Conservation (phyloP, 2,888 invertebrate species). For the Mycogona germanica region DNA sequence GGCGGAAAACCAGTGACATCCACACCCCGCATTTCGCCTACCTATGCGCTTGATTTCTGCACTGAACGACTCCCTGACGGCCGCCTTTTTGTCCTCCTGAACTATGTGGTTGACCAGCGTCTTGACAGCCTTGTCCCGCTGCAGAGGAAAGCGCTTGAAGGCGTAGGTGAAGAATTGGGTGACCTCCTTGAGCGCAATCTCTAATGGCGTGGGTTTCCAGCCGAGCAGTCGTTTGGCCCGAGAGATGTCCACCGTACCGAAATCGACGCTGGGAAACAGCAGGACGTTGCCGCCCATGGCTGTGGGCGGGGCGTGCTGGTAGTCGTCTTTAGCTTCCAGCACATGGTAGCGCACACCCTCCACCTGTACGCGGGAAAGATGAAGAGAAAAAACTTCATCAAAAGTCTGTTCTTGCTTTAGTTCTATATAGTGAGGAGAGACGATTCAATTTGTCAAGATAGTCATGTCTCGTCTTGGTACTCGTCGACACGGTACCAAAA, state of each 20-base stretch:
- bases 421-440: too few relatives aligned
- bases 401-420: too few relatives aligned
- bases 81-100: constrained; percentile 5
- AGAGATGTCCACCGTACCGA: constrained; percentile 33
- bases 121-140: constrained; percentile 26
- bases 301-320: constrained; percentile 15
- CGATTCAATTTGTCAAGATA: too few relatives aligned
- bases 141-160: constrained; percentile 26
- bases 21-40: too few relatives aligned
- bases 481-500: too few relatives aligned
- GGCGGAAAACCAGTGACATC: too few relatives aligned
- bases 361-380: too few relatives aligned
- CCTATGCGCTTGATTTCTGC: background rate
- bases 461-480: too few relatives aligned
- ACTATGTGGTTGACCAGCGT: constrained; percentile 8
- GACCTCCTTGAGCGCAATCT: constrained; percentile 30
- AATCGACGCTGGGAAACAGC: constrained; percentile 35
- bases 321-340: constrained; percentile 14
- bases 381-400: background rate
- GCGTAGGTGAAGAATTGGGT: constrained; percentile 34
- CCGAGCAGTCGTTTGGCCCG: constrained; percentile 31
- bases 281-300: constrained; percentile 26
- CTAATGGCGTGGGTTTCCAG: constrained; percentile 34
- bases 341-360: constrained; percentile 17
- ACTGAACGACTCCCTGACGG: background rate